Conservation (phyloP, 2,888 invertebrate genomes). For the Platerodrilus igneus region DNA sequence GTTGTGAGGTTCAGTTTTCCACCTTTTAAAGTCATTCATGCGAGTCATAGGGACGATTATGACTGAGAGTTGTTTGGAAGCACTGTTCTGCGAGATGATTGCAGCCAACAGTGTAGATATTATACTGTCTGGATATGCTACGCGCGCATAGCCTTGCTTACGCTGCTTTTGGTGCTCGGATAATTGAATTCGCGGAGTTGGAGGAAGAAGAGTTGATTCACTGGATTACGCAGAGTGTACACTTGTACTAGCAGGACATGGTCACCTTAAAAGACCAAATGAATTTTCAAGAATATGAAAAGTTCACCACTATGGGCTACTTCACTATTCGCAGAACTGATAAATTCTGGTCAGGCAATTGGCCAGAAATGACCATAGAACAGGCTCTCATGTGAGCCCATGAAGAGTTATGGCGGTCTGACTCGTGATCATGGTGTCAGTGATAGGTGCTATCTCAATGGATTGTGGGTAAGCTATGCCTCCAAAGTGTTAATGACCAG, state of each 20-base stretch:
- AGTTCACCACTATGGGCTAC: conserved; percentile 25
- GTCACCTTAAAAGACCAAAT: conserved; percentile 7
- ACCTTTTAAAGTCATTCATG: conserved; percentile 36
- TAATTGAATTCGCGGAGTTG: too few relatives aligned
- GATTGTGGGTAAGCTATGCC: too few relatives aligned
- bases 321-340: conserved; percentile 24
- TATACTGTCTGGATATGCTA: conserved; percentile 32
- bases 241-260: too few relatives aligned
- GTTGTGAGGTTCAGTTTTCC: conserved; percentile 36
- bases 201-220: too few relatives aligned
- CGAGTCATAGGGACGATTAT: conserved; percentile 35
- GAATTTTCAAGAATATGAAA: conserved; percentile 14
- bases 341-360: conserved; percentile 30
- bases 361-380: too few relatives aligned
- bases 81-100: conserved; percentile 30
- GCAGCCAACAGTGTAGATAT: conserved; percentile 33
- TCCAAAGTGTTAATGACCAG: too few relatives aligned
- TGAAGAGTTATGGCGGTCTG: too few relatives aligned
- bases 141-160: conserved; percentile 13
- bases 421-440: too few relatives aligned
- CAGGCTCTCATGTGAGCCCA: too few relatives aligned
- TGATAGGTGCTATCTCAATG: too few relatives aligned
- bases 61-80: conserved; percentile 36
- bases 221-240: conserved; percentile 17
- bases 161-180: conserved; percentile 6